Evolutionary conservation across 2,113 vertebrate genomes (phyloP), one percentile per base, ranked within the genome.

Genomic region (Amblyopsis rosae): DNA sequence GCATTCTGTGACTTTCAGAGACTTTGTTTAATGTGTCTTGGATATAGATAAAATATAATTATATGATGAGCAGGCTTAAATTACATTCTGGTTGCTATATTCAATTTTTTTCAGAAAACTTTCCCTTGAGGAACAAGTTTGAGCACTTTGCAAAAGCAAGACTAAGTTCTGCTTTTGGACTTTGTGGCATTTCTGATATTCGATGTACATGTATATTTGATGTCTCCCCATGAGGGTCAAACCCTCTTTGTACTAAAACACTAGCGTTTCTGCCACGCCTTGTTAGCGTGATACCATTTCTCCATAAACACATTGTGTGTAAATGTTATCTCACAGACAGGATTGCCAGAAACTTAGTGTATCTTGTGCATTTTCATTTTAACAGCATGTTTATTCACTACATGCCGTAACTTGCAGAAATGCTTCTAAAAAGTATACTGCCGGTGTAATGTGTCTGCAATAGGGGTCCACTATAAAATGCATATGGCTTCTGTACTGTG

Each of bases 61-160:
- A 32, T 11, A 26, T 26, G 57, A 49, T 50, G 11, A 12, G 41
- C 62, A 10, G 15, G 11, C 9, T 15, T 51, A 51, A 12, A 51
- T 12, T 12, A 33, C 57, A 59, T 59, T 13, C 51, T 72, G 45
- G 62, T 72, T 80, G 59, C 48, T 51, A 33, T 76, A 74, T 74
- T 73, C 57, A 9, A 17, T 47, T 54, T 63, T 69, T 67, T 35
- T 65, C 9, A 2, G 35, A 12, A 12, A 54, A 7, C 68, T 78
- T 80, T 62, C 59, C 10, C 66, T 62, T 47, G 75, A 87, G 69
- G 65, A 82, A 86, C 73, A 53, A 72, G 77, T 88, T 62, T 66
- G 59, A 75, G 51, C 50, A 63, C 71, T 69, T 80, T 35, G 74
- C 67, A 77, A 71, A 60, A 26, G 16, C 59, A 82, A 83, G 67